A percentile compares a stretch with the other conserved stretches of the same genome.
Evolutionary conservation across 1,140 invertebrate species (phyloP).

Genomic region (Berghia stephanieae): DNA sequence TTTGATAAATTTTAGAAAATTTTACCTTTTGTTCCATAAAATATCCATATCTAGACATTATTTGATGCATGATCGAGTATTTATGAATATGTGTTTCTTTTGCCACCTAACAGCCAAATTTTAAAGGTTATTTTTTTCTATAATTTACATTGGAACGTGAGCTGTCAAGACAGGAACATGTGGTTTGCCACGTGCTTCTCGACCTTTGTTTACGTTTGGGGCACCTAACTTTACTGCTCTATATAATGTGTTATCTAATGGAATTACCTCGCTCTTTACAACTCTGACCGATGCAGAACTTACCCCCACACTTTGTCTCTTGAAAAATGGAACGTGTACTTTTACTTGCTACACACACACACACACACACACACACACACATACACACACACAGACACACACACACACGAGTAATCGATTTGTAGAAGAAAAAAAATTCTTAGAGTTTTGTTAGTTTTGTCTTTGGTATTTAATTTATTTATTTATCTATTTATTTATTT

Average conservation of each 20-base stretch:
- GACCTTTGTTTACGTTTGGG: not conserved
- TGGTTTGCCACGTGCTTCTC: not conserved
- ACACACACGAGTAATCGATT: not conserved
- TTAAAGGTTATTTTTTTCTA: too few species aligned
- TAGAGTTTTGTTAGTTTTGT: not conserved
- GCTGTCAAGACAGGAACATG: not conserved
- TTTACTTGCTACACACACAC: conserved; percentile 20
- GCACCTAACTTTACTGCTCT: not conserved
- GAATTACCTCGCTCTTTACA: not conserved
- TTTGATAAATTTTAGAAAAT: too few species aligned
- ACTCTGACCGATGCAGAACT: not conserved
- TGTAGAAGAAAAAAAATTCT: conserved; percentile 1
- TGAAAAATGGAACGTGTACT: conserved; percentile 2
- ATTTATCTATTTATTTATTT: not conserved
- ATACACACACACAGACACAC: conserved; percentile 23
- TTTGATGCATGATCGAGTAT: too few species aligned
- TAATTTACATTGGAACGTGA: too few species aligned
- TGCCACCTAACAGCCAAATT: too few species aligned
- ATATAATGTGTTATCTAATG: not conserved
- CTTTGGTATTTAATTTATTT: too few species aligned
- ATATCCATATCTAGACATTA: too few species aligned
- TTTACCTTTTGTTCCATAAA: too few species aligned
- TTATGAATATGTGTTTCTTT: too few species aligned
- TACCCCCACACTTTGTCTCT: conserved; percentile 22
- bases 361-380: conserved; percentile 25